phyloP scores from a whole-genome alignment of 2,797 vertebrate genomes.

The Dipus sagitta region DNA sequence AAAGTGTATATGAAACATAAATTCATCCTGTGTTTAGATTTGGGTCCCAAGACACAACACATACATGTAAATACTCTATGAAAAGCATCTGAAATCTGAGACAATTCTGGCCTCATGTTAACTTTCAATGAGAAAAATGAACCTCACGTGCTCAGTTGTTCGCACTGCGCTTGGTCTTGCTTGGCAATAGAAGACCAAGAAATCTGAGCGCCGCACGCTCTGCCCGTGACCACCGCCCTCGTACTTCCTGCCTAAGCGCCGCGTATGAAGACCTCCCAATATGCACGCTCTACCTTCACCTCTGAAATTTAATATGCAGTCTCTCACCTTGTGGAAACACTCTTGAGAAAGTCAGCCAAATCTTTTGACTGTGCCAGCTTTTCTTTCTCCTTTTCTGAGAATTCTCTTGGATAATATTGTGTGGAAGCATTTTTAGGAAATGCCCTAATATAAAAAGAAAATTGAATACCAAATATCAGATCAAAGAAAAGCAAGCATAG shows the following conservation, averaged over 20 bases:
- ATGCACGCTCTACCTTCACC: background rate
- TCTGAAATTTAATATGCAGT: constrained; percentile 30
- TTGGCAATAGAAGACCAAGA: background rate
- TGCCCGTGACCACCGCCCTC: background rate
- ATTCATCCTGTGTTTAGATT: background rate
- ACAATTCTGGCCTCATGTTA: background rate
- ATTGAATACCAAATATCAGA: background rate
- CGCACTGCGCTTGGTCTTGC: background rate
- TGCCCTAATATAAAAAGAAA: constrained; percentile 87
- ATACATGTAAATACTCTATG: background rate
- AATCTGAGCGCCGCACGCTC: background rate
- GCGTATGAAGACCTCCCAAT: background rate
- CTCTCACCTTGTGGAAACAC: constrained; percentile 89
- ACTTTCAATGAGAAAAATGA: background rate
- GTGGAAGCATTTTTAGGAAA: constrained; percentile 90
- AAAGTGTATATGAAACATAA: background rate
- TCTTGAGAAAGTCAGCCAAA: constrained; percentile 89
- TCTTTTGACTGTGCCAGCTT: constrained; percentile 85
- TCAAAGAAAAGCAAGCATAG: constrained; percentile 46
- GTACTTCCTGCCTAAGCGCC: background rate
- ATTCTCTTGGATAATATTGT: constrained; percentile 91
- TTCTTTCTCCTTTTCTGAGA: constrained; percentile 89
- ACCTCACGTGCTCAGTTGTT: background rate
- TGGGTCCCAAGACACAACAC: background rate
- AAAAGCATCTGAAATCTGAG: background rate